Evolutionary conservation across 2,113 vertebrate genomes (phyloP).

Genomic region (Suncus etruscus): DNA sequence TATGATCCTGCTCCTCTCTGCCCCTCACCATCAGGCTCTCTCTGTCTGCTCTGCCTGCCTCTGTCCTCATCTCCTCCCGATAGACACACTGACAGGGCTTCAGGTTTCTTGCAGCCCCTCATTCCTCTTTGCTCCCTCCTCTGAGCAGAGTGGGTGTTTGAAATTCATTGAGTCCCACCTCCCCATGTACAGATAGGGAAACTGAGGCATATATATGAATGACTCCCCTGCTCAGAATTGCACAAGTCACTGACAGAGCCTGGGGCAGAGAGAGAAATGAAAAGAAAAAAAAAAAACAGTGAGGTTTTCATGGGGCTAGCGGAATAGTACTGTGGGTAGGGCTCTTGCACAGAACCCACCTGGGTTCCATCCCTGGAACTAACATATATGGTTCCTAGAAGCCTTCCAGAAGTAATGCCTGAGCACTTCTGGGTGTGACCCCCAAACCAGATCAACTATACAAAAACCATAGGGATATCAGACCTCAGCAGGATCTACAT

Average conservation of each 20-base stretch:
- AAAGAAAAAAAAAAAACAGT: too few species aligned
- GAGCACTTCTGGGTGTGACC: too few species aligned
- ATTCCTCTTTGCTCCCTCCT: neutral
- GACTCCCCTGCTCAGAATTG: neutral
- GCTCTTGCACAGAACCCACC: too few species aligned
- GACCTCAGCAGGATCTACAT: neutral
- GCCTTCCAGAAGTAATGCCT: too few species aligned
- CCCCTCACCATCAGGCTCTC: constrained; percentile 14
- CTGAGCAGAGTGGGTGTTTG: neutral
- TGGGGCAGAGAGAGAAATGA: neutral
- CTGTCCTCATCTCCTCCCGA: too few species aligned
- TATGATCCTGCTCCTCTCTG: neutral
- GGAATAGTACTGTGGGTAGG: too few species aligned
- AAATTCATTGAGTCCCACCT: neutral
- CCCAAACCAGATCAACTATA: too few species aligned
- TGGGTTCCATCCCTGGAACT: too few species aligned
- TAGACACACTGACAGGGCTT: neutral
- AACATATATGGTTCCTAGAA: too few species aligned
- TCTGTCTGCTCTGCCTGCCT: neutral
- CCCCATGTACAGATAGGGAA: neutral
- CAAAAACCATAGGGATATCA: neutral
- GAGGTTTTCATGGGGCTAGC: too few species aligned
- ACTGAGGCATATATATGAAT: constrained; percentile 31
- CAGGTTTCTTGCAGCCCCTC: neutral
- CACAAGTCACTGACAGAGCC: neutral